These are phyloP conservation scores for Arothron firmamentum DNA, from an alignment of 2,113 vertebrate genomes.

Conservation along the genomic window DNA sequence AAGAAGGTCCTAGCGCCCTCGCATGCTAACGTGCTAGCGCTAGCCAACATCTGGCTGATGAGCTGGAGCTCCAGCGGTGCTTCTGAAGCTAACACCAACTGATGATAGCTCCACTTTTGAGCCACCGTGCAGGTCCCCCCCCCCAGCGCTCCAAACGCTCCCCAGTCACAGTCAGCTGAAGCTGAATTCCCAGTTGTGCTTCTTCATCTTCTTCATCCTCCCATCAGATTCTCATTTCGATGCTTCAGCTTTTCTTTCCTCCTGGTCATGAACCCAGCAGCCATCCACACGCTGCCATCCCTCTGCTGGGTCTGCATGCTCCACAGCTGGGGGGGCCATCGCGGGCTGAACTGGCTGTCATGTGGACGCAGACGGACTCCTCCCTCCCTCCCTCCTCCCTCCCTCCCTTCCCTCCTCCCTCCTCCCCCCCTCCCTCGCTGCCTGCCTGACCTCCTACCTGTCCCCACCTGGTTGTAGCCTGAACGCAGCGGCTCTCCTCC, in stretches of 20 bases:
- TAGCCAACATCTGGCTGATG: too few relatives aligned
- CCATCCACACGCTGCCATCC: slow-evolving; percentile 32
- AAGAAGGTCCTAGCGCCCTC: not conserved
- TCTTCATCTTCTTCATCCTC: slow-evolving; percentile 13
- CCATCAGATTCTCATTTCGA: slow-evolving; percentile 11
- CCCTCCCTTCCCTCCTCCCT: slow-evolving; percentile 31
- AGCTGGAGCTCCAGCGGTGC: too few relatives aligned
- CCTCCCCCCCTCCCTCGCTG: slow-evolving; percentile 22
- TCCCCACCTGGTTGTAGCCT: not conserved
- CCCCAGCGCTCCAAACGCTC: too few relatives aligned
- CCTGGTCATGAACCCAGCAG: slow-evolving; percentile 38
- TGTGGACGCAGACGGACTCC: not conserved
- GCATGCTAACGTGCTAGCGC: too few relatives aligned
- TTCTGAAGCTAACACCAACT: too few relatives aligned
- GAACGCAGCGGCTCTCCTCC: not conserved
- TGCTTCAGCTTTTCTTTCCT: slow-evolving; percentile 44
- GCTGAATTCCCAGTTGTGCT: slow-evolving; percentile 3
- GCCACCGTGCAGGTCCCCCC: too few relatives aligned
- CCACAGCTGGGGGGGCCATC: slow-evolving; percentile 10
- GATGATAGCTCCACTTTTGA: too few relatives aligned
- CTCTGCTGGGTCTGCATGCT: slow-evolving; percentile 50
- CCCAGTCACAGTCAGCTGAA: not conserved
- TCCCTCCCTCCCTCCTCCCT: slow-evolving; percentile 28
- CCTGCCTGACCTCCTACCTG: slow-evolving; percentile 24
- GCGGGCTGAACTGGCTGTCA: not conserved